Evolutionary conservation across 2,113 vertebrate species (phyloP).

Genomic region (Zosterops japonicus): DNA sequence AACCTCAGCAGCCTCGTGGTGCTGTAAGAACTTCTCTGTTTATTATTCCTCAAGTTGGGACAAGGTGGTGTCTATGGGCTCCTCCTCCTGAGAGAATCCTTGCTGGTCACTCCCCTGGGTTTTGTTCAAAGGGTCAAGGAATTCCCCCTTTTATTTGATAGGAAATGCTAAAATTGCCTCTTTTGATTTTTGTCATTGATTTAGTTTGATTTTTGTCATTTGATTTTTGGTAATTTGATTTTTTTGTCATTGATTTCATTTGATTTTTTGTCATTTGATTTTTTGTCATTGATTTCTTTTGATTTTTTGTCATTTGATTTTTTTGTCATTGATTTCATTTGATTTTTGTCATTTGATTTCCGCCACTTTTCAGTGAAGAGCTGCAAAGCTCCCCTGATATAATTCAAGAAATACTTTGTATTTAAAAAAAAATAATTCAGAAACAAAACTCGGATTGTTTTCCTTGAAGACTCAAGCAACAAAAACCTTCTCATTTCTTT

Average conservation of each 20-base stretch:
- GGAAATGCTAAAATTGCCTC: not conserved
- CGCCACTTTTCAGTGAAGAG: not conserved
- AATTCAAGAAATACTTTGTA: not conserved
- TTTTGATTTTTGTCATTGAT: not conserved
- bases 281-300: too few relatives aligned
- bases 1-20: slow-evolving; percentile 94
- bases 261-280: too few relatives aligned
- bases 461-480: not conserved
- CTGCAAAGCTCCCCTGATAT: not conserved
- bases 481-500: not conserved
- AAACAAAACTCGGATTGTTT: not conserved
- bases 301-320: not conserved
- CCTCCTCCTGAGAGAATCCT: not conserved
- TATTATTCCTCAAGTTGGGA: not conserved
- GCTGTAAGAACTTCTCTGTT: slow-evolving; percentile 80
- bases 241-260: too few relatives aligned
- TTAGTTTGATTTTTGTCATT: too few relatives aligned
- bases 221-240: too few relatives aligned
- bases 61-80: not conserved
- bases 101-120: not conserved
- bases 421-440: not conserved
- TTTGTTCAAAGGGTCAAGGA: not conserved
- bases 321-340: too few relatives aligned
- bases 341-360: not conserved
- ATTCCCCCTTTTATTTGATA: not conserved